Percentiles rank a stretch among this genome's conserved stretches.
These are phyloP conservation scores for Cinclus cinclus DNA, from an alignment of 2,113 vertebrate genomes.

Conservation along the genomic window DNA sequence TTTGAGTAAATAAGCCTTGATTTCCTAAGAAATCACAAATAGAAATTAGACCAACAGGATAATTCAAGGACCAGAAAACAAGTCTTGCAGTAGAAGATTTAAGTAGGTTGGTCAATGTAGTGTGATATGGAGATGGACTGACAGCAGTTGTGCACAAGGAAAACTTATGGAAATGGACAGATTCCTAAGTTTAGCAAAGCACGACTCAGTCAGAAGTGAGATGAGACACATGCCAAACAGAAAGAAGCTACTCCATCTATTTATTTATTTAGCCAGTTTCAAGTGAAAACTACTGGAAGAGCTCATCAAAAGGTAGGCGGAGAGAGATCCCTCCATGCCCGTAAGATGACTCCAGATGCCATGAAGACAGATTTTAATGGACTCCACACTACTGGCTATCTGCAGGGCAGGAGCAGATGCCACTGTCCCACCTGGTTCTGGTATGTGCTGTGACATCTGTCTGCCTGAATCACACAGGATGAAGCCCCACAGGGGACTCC, in stretches of 20 bases:
- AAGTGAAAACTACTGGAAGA: background rate
- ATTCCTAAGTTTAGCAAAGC: background rate
- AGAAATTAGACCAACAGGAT: conserved; percentile 7
- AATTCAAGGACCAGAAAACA: background rate
- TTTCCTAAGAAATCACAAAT: conserved; percentile 36
- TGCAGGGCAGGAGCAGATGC: background rate
- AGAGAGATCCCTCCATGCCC: background rate
- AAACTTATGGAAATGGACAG: background rate
- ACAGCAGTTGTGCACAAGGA: background rate
- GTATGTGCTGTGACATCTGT: background rate
- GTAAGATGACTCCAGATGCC: background rate
- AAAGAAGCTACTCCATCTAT: background rate
- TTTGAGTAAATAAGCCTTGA: background rate
- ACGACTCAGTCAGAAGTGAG: background rate
- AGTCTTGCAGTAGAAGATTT: background rate
- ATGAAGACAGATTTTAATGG: background rate
- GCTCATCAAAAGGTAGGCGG: background rate
- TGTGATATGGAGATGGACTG: background rate
- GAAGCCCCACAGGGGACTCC: background rate
- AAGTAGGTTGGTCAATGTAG: background rate
- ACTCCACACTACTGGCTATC: background rate
- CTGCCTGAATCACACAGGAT: background rate
- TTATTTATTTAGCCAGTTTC: background rate
- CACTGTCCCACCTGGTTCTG: background rate
- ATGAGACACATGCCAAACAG: background rate